Evolutionary conservation across 2,888 invertebrate genomes (phyloP), one percentile per base, ranked within the genome.

Genomic region (Oxyscelio sp.): DNA sequence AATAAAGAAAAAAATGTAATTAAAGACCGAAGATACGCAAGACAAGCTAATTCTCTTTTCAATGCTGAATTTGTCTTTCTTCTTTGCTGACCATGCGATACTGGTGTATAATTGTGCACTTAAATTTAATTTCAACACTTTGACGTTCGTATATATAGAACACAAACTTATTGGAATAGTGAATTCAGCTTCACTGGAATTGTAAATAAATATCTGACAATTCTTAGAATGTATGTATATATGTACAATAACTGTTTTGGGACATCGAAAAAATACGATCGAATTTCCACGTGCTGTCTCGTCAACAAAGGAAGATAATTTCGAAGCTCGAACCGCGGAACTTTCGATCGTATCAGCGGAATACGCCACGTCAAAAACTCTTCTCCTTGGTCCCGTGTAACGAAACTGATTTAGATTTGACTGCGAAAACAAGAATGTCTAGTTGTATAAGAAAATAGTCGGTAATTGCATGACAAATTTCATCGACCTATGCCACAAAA

Each of bases 91-190:
- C 24, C n/a, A 27, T 9, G 13, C 19, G 38, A 58, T 19, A n/a
- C 21, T 61, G 61, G 45, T 50, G 31, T 48, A 31, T 43, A 61
- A 61, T 15, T 34, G 50, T 9, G 19, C n/a, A 38, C 43, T 54
- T 68, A 54, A 68, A 21, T 63, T 45, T 48, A 63, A 48, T 45
- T 45, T 45, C 45, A 58, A 58, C 59, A 38, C 22, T 50, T 50
- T 50, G 24, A 56, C 45, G 31, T 58, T 48, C 31, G 34, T 70
- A 24, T 34, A 50, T 48, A 58, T 34, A 63, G 79, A 71, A 79
- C 71, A 79, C 79, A 79, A 79, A 79, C 58, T 56, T 71, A 63
- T 8, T 65, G 79, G 71, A 79, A 79, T 71, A 79, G 63, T 71
- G 79, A 79, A 70, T 40, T 4, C 21, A 31, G 5, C 45, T n/a